These are phyloP conservation scores for Manduca sexta DNA, from an alignment of 1,140 invertebrate genomes.

Conservation along the genomic window DNA sequence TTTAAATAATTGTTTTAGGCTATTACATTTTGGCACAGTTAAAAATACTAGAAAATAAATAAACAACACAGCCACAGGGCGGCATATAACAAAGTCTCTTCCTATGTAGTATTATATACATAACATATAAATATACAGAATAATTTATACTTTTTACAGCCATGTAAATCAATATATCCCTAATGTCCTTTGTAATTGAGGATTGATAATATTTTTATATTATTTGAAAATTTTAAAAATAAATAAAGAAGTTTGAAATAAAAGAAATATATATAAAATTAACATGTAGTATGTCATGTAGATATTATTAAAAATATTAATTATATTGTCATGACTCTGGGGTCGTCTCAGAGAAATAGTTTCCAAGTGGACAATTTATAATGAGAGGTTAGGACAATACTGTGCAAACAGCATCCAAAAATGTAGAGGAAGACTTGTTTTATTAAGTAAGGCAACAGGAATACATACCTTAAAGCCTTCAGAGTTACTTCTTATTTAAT, in stretches of 20 bases:
- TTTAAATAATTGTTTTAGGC: background rate
- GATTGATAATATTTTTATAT: no score
- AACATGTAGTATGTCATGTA: no score
- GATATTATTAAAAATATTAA: no score
- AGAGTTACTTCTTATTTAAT: no score
- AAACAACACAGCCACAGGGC: background rate
- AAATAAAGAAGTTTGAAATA: no score
- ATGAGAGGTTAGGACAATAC: no score
- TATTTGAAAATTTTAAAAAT: no score
- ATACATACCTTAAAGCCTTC: no score
- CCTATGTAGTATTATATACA: background rate
- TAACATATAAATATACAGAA: background rate
- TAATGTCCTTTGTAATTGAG: background rate
- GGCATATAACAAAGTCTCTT: background rate
- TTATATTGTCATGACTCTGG: conserved; percentile 1
- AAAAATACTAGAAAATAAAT: background rate
- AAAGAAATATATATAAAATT: no score
- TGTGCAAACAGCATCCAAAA: background rate
- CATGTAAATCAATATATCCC: background rate
- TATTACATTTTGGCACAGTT: conserved; percentile 1
- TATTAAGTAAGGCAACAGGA: background rate
- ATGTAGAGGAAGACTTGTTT: background rate
- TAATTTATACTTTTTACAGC: background rate
- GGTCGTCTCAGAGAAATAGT: no score
- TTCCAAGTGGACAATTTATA: no score